Base-by-base conservation (phyloP, 2,113 vertebrate genomes). In the Pagrus major region DNA sequence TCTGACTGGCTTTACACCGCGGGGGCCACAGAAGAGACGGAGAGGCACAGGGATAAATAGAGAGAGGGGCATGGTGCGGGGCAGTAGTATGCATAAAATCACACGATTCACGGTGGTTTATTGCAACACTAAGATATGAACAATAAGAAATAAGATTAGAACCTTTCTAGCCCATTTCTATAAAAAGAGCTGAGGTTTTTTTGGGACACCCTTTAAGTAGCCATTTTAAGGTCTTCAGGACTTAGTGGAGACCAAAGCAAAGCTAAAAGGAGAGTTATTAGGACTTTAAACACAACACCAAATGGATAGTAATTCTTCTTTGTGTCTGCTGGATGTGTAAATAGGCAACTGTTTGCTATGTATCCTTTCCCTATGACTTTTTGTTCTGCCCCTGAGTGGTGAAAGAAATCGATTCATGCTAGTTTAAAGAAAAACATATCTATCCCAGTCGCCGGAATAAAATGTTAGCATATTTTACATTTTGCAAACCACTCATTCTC, bases 1-100 rank as follows among this genome's bases (percentile, higher is more conserved):
- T 93, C 86, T 92, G 86, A 92, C 87, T 93, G 91, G 80, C 87
- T 93, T 90, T 86, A 80, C 90, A 66, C 90, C 55, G 80, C 76
- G 69, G 86, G 90, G 87, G 87, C 72, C 23, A 61, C 47, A 73
- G 65, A 68, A 78, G 52, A 77, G 64, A 74, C 58, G 15, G 21
- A 78, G 67, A 86, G 59, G 70, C 5, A 46, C 5, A n/a, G 60
- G 20, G 55, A 73, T 54, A 68, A 58, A 56, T 2, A 33, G 69
- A 69, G 29, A 33, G 42, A 33, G 70, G 66, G 71, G 68, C n/a
- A 63, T 35, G n/a, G n/a, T n/a, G n/a, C n/a, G 0, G n/a, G 0
- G 65, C 21, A 58, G 47, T 5, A 55, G 64, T 41, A 33, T 47
- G 55, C 49, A 80, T 21, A 16, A 16, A 25, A 56, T 12, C 29